Evolutionary conservation across 2,113 vertebrate genomes (phyloP).

Genomic region (Parus major): DNA sequence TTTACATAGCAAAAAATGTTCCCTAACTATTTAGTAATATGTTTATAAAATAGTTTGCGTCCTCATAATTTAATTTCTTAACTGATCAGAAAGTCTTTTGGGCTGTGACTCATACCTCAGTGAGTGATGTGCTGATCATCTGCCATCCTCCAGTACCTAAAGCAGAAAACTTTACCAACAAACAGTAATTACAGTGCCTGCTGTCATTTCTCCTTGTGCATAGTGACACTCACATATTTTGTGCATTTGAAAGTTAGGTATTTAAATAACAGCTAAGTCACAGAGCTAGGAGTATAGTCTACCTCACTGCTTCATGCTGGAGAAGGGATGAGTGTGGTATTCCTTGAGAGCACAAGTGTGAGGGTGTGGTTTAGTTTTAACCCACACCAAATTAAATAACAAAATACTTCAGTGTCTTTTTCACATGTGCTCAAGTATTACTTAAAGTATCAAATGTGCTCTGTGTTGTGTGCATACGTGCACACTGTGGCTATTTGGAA

Average conservation of each 20-base stretch:
- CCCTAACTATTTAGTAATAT: not conserved
- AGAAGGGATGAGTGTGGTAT: not conserved
- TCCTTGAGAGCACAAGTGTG: not conserved
- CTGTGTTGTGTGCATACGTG: rapidly evolving
- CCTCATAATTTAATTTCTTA: not conserved
- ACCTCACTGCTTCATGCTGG: not conserved
- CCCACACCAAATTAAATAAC: not conserved
- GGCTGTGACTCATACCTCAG: not conserved
- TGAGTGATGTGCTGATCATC: not conserved
- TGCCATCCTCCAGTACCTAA: not conserved
- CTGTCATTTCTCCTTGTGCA: not conserved
- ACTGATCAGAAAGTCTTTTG: not conserved
- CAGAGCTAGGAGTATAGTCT: not conserved
- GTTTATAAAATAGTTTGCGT: not conserved
- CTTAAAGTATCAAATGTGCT: not conserved
- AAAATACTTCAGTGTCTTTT: not conserved
- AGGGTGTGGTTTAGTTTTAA: not conserved
- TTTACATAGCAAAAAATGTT: not conserved
- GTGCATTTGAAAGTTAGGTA: not conserved
- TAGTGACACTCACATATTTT: not conserved
- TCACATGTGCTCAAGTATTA: not conserved
- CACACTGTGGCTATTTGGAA: not conserved
- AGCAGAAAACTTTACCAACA: not conserved
- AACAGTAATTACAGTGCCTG: not conserved
- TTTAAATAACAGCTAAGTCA: not conserved